Evolutionary conservation across 1,140 invertebrate species (phyloP), one percentile per base, ranked within the genome.

Genomic region (Apis florea): DNA sequence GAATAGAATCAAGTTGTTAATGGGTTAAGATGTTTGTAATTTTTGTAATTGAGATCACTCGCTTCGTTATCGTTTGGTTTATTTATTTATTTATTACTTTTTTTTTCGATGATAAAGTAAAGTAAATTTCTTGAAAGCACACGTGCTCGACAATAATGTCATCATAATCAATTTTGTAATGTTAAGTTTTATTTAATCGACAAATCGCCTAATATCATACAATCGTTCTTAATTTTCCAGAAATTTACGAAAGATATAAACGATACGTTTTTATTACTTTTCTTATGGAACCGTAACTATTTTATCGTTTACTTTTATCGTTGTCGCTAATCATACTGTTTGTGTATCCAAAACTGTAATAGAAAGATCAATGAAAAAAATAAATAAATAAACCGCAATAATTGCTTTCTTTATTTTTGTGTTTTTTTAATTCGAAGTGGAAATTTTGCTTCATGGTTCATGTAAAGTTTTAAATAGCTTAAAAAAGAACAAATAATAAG

Each of bases 1-100:
- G 64, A 13, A 11, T 47, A 67, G 64, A 67, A 40, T 66, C n/a
- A 66, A 19, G n/a, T 66, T 66, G n/a, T n/a, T n/a, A n/a, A 66
- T 31, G 9, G 2, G 4, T 47, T 40, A 40, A 40, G 31, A 40
- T 40, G 19, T n/a, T 66, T 21, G 19, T 1, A 47, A 66, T n/a
- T 66, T 66, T 66, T 66, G n/a, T 40, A 31, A 47, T 66, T 40
- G 11, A 47, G 11, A 66, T 66, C n/a, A n/a, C 1, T 47, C 19
- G 64, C 21, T 40, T 47, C 64, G 64, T 66, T 66, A 66, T 66
- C 64, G 40, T 47, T 21, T 0, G 31, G 47, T 66, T 66, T 66
- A 66, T 66, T 12, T 31, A 31, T 31, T 31, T 31, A 31, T 31
- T 31, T n/a, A n/a, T n/a, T n/a, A n/a, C n/a, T n/a, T 31, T 31